Evolutionary conservation across 2,797 vertebrate genomes (phyloP), one percentile per base, ranked within the genome.

Genomic region (Acipenser oxyrinchus): DNA sequence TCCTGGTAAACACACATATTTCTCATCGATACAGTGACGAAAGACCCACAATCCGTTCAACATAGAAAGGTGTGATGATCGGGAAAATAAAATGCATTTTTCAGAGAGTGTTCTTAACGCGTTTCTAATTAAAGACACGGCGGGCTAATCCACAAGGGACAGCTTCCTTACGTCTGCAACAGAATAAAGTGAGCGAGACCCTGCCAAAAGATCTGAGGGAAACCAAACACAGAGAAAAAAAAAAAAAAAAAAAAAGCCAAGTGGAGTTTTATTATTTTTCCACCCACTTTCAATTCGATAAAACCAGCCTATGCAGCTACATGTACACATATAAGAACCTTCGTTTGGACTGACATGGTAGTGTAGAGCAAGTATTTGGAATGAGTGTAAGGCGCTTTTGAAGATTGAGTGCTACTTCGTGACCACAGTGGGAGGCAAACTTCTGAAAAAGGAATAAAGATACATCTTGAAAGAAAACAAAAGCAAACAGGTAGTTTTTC

Each of bases 101-200:
- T 75, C 75, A 69, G 79, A 66, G 73, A 72, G 74, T 55, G 79
- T 78, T 68, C 79, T 79, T 76, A 77, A 78, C 77, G 78, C 73
- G 78, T 75, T 82, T 81, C 82, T 86, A 83, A 81, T 87, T 85
- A 78, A 85, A 85, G 87, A 83, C 73, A 68, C 68, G 64, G 71
- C 74, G 74, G 82, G 82, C 74, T 83, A 81, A 85, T 78, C 82
- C 91, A 71, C 79, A 78, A 66, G 88, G 88, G 89, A 90, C 86
- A 73, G 76, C 76, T 85, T 37, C 85, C 82, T 79, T 76, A 74
- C 84, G 84, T 86, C 85, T 74, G 77, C 73, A 71, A 75, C 74
- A 76, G 81, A 72, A 90, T 89, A 91, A 91, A 83, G 83, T 77
- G 71, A 73, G 80, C 72, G 71, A 64, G 66, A 66, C 71, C 66